phyloP scores from a whole-genome alignment of 1,140 invertebrate genomes.

The Acromyrmex echinatior region DNA sequence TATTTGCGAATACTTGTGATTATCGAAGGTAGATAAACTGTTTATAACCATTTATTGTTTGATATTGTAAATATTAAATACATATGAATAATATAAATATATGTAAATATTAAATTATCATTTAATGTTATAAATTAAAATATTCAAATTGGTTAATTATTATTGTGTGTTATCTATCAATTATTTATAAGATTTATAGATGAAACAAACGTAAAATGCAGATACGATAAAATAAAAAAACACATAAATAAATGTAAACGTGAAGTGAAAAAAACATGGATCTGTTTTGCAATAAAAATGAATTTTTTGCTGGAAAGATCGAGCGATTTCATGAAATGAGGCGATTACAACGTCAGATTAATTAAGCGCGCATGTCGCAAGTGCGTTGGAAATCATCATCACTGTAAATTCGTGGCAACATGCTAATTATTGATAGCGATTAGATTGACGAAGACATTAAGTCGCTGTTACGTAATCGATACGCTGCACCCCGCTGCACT shows the following conservation, averaged over 20 bases:
- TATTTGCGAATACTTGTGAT: neutral
- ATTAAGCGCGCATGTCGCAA: slow-evolving; percentile 34
- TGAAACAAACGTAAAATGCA: neutral
- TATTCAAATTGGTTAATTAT: neutral
- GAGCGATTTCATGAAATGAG: neutral
- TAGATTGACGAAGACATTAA: slow-evolving; percentile 52
- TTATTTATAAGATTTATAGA: no score
- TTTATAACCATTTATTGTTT: neutral
- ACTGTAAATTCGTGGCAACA: slow-evolving; percentile 37
- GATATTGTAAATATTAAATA: neutral
- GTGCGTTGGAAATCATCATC: neutral
- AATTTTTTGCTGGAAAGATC: neutral
- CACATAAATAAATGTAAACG: neutral
- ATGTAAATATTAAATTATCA: neutral
- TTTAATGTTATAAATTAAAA: neutral
- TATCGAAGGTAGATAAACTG: neutral
- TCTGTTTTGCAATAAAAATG: neutral
- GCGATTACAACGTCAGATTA: slow-evolving; percentile 15
- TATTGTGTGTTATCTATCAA: neutral
- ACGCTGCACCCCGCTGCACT: slow-evolving; percentile 45
- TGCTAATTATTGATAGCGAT: slow-evolving; percentile 55
- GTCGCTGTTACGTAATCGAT: slow-evolving; percentile 63
- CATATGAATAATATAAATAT: neutral
- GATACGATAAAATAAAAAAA: neutral
- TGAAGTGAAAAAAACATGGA: no score